phyloP scores from a whole-genome alignment of 1,140 invertebrate species.

The Sycobia sp. region DNA sequence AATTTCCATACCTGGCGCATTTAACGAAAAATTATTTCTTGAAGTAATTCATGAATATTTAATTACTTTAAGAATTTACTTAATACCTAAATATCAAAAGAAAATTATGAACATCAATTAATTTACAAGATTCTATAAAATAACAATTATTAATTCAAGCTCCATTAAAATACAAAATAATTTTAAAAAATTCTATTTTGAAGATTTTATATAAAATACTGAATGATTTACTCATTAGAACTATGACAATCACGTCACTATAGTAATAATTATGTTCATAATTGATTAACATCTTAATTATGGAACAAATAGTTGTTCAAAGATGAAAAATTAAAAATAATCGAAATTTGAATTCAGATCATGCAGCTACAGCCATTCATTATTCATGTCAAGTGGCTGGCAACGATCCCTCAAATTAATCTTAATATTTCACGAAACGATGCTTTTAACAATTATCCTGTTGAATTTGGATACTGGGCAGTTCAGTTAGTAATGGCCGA shows the following conservation, averaged over 20 bases:
- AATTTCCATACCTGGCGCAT: constrained; percentile 20
- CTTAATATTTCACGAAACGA: constrained; percentile 42
- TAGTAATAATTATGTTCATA: too few species aligned
- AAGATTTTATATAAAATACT: too few species aligned
- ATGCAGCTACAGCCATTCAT: constrained; percentile 45
- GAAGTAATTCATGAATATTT: neutral
- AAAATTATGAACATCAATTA: too few species aligned
- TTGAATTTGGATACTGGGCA: constrained; percentile 42
- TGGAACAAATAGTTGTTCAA: too few species aligned
- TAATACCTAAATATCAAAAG: too few species aligned
- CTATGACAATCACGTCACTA: too few species aligned
- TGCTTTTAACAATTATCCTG: constrained; percentile 34
- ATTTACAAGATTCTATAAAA: neutral
- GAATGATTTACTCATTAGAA: too few species aligned
- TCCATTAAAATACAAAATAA: neutral
- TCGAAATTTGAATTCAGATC: constrained; percentile 36
- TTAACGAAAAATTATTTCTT: constrained; percentile 37
- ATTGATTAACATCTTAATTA: too few species aligned
- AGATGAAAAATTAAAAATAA: constrained; percentile 18
- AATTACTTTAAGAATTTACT: too few species aligned
- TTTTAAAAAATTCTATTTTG: too few species aligned
- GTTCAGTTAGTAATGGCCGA: constrained; percentile 30
- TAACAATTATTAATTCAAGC: too few species aligned
- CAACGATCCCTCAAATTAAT: constrained; percentile 54
- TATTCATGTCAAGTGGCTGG: constrained; percentile 50